Conservation (phyloP, 2,797 vertebrate genomes). For the Microchirus variegatus region DNA sequence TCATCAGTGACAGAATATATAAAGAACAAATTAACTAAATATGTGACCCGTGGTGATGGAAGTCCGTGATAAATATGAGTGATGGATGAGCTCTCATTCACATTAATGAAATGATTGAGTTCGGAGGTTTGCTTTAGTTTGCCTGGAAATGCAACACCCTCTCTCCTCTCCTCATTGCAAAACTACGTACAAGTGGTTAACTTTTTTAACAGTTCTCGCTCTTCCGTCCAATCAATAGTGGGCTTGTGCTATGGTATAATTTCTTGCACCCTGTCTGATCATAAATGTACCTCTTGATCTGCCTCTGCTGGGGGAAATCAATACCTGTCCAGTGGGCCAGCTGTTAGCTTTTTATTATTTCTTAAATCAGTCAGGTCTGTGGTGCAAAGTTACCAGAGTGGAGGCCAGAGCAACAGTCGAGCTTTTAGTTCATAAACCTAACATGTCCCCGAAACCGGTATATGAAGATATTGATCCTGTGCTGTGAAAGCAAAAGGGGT, state of each 20-base stretch:
- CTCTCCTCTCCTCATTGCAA: slow-evolving; percentile 2
- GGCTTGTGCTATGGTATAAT: slow-evolving; percentile 66
- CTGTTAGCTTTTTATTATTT: slow-evolving; percentile 76
- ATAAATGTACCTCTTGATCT: slow-evolving; percentile 75
- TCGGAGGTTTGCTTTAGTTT: slow-evolving; percentile 22
- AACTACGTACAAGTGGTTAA: slow-evolving; percentile 38
- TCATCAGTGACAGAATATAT: slow-evolving; percentile 21
- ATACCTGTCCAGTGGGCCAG: slow-evolving; percentile 68
- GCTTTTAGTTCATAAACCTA: slow-evolving; percentile 75
- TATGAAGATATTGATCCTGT: slow-evolving; percentile 68
- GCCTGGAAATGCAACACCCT: not conserved
- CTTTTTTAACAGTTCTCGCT: slow-evolving; percentile 57
- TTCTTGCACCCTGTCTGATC: slow-evolving; percentile 69
- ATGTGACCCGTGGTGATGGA: slow-evolving; percentile 12
- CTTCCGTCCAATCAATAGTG: slow-evolving; percentile 59
- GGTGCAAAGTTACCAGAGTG: slow-evolving; percentile 49
- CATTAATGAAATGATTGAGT: slow-evolving; percentile 22
- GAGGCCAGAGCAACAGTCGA: slow-evolving; percentile 54
- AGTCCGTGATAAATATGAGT: slow-evolving; percentile 5
- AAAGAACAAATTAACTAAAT: slow-evolving; percentile 5
- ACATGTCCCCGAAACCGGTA: slow-evolving; percentile 61
- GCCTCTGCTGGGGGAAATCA: slow-evolving; percentile 67
- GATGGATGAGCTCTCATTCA: slow-evolving; percentile 28
- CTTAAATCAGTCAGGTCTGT: slow-evolving; percentile 70
- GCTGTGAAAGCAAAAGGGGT: slow-evolving; percentile 52